Evolutionary conservation across 1,140 invertebrate genomes (phyloP), one percentile per base, ranked within the genome.

Genomic region (Whitmania pigra): DNA sequence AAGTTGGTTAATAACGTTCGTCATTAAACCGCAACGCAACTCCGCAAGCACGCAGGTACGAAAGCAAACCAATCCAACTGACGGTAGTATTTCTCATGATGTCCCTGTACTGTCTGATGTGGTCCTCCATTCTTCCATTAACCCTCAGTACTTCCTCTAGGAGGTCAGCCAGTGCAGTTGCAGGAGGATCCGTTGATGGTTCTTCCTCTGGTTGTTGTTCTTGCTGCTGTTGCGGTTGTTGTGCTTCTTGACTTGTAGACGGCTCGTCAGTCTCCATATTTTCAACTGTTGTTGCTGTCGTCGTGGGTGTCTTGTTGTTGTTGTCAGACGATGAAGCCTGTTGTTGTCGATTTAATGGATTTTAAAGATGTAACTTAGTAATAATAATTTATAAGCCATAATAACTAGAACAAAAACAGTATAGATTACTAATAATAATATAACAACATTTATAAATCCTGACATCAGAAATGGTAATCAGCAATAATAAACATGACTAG

Each of bases 101-200:
- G 29, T 63, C 57, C 57, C 57, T 63, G 29, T 25, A 63, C 29
- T 31, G 22, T n/a, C 57, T 31, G 29, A 63, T 63, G 57, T 31
- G 57, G 9, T 25, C 22, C 22, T 63, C 29, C 57, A 63, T 25
- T 13, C 22, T 63, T 4, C 29, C 57, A n/a, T 63, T 63, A 1
- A 63, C 11, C 20, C 9, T 22, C 57, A 63, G 20, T 1, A 63
- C 57, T 7, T 63, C 57, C 6, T 63, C 57, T 7, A 63, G 29
- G 15, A 63, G 77, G 69, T 86, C 85, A 4, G 85, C 78, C 20
- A 86, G 85, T 55, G 85, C 82, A 53, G 87, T 80, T 66, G 74
- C 43, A 70, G 74, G 60, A 31, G 76, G 57, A 67, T 73, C 53
- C 15, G 67, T 63, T 55, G 74, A n/a, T 5, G 73, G 15, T 13